Evolutionary conservation across 2,113 vertebrate species (phyloP), one percentile per base, ranked within the genome.

Genomic region (Leptobrachium ailaonicum): DNA sequence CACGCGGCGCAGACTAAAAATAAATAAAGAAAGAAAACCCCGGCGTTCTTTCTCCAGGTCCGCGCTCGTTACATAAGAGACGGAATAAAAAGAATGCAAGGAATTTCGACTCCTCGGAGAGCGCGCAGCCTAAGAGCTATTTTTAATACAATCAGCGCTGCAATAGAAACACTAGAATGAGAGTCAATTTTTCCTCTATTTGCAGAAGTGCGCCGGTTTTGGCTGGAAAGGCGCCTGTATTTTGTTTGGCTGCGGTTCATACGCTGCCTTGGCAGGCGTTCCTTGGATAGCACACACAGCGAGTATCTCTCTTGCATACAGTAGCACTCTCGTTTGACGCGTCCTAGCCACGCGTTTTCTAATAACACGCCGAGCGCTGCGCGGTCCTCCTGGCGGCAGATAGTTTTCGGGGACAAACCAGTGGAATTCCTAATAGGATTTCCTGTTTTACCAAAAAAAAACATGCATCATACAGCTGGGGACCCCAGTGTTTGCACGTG

Each of bases 211-310:
- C 90, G 93, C 90, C 89, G 93, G 91, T 92, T 91, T 91, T 87
- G 90, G 82, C 92, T 90, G 95, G 95, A 94, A 93, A 91, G 93
- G 86, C 91, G 94, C 94, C 94, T 88, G 91, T 97, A 95, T 97
- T 98, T 96, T 94, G 93, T 95, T 98, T 98, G 97, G 96, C 96
- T 89, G 83, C 91, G 86, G 93, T 94, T 96, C 96, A 95, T 91
- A 94, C 89, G 87, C 90, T 89, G 93, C 90, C 91, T 96, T 98
- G 96, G 96, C 95, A 94, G 92, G 83, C 83, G 89, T 86, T 91
- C 90, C 92, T 90, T 93, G 96, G 95, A 96, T 90, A 90, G 90
- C 91, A 91, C 94, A 92, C 94, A 92, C 93, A 93, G 95, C 87
- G 88, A 90, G 88, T 88, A 91, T 92, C 90, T 91, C 90, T 89